phyloP scores from a whole-genome alignment of 2,797 vertebrate species.

The Nyctalus aviator region DNA sequence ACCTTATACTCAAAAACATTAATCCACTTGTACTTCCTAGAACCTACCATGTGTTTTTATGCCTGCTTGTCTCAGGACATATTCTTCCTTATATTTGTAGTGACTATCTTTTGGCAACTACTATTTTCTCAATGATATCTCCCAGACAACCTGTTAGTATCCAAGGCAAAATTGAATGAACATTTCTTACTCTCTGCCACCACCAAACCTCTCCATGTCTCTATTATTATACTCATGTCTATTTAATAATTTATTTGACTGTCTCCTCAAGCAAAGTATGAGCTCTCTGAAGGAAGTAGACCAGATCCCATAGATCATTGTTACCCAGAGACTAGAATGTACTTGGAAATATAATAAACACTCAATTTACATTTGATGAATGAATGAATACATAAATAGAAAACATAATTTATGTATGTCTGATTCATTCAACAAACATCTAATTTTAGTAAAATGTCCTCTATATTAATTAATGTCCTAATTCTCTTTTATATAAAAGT shows the following conservation, averaged over 20 bases:
- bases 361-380: not conserved
- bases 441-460: not conserved
- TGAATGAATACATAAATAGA: conserved; percentile 16
- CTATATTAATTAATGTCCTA: not conserved
- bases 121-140: not conserved
- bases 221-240: not conserved
- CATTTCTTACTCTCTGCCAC: not conserved
- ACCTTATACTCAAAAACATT: not conserved
- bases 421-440: not conserved
- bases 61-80: not conserved
- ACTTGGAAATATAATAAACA: not conserved
- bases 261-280: not conserved
- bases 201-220: not conserved
- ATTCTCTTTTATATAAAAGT: conserved; percentile 19
- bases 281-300: not conserved
- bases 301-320: not conserved
- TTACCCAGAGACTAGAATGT: not conserved
- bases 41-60: not conserved
- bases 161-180: not conserved
- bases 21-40: not conserved
- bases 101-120: not conserved
- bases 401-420: not conserved
- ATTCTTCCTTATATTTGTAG: conserved; percentile 12
- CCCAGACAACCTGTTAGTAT: not conserved
- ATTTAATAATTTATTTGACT: conserved; percentile 28